Conservation (phyloP, 2,888 invertebrate genomes). For the Archaeoteleia sp. region DNA sequence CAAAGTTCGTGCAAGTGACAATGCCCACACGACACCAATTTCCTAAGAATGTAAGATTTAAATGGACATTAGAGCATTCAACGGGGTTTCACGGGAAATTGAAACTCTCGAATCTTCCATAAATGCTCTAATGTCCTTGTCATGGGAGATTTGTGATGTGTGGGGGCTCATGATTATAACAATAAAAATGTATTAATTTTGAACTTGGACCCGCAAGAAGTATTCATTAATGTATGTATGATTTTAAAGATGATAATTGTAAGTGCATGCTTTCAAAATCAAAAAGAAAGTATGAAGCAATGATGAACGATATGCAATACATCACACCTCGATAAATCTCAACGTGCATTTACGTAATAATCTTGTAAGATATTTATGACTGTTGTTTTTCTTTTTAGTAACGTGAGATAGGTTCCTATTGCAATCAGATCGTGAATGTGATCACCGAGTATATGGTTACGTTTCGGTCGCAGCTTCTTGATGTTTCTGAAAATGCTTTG, state of each 20-base stretch:
- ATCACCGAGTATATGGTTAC: constrained; percentile 13
- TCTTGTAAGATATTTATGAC: constrained; percentile 61
- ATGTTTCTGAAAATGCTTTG: constrained; percentile 70
- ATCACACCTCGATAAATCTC: constrained; percentile 57
- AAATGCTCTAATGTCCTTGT: no score
- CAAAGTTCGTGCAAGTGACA: no score
- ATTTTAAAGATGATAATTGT: constrained; percentile 5
- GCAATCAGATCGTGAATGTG: constrained; percentile 58
- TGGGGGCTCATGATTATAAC: no score
- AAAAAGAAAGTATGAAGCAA: constrained; percentile 9
- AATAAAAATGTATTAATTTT: no score
- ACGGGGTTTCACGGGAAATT: no score
- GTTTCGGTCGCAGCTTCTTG: constrained; percentile 49
- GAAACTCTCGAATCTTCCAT: no score
- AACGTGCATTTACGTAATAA: constrained; percentile 67
- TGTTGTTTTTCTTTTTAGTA: constrained; percentile 58
- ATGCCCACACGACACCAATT: no score
- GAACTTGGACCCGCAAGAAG: no score
- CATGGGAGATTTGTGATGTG: no score
- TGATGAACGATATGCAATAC: constrained; percentile 36
- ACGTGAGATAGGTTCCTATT: constrained; percentile 65
- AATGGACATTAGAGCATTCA: no score
- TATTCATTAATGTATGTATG: no score
- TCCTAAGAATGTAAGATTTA: no score
- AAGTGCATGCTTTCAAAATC: constrained; percentile 2